A percentile compares a stretch with the other conserved stretches of the same genome.
phyloP scores from a whole-genome alignment of 2,797 vertebrate species.

The Hylomyscus alleni region DNA sequence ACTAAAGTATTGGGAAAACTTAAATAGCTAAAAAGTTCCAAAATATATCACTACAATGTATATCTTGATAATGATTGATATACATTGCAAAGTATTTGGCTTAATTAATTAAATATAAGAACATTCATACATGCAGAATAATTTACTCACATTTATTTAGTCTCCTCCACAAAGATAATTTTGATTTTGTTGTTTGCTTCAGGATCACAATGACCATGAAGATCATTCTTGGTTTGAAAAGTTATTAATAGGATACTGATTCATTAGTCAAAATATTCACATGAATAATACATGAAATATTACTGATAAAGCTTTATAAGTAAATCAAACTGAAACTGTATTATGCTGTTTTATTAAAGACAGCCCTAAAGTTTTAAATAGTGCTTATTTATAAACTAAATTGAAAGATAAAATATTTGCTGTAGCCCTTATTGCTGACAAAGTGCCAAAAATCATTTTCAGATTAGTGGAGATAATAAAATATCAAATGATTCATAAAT shows the following conservation, averaged over 20 bases:
- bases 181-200: neutral
- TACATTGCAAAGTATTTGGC: neutral
- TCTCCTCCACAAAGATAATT: neutral
- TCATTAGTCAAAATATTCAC: slow-evolving; percentile 75
- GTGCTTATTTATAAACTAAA: slow-evolving; percentile 49
- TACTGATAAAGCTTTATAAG: slow-evolving; percentile 63
- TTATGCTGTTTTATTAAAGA: slow-evolving; percentile 54
- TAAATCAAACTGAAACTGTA: slow-evolving; percentile 72
- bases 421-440: slow-evolving; percentile 56
- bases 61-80: neutral
- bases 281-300: slow-evolving; percentile 69
- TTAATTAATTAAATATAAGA: neutral
- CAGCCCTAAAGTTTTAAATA: slow-evolving; percentile 23
- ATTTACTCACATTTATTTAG: neutral
- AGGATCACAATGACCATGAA: neutral
- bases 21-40: neutral
- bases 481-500: slow-evolving; percentile 67
- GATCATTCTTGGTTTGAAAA: neutral
- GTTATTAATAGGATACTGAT: slow-evolving; percentile 70
- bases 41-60: neutral
- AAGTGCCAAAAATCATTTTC: slow-evolving; percentile 73
- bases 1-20: neutral
- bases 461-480: slow-evolving; percentile 75
- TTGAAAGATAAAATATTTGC: slow-evolving; percentile 71
- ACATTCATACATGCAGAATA: neutral